Evolutionary conservation across 2,888 invertebrate species (phyloP).

Genomic region (Ceraclea dissimilis): DNA sequence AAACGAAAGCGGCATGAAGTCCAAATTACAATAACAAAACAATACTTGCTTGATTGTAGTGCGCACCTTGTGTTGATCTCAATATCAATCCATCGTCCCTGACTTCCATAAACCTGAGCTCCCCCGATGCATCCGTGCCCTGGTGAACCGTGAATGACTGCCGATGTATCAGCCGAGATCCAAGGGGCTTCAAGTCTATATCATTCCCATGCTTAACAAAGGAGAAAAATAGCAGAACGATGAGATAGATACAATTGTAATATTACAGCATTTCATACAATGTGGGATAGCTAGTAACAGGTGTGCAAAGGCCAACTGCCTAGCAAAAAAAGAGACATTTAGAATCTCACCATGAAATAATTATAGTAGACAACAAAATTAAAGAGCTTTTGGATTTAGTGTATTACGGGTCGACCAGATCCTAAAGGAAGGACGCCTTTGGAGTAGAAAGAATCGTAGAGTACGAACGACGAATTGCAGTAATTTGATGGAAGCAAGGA

Average conservation of each 20-base stretch:
- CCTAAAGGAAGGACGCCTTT: too few species aligned
- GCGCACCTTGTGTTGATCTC: constrained; percentile 53
- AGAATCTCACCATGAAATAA: too few species aligned
- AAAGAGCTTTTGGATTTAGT: too few species aligned
- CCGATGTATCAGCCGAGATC: constrained; percentile 89
- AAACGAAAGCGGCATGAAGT: too few species aligned
- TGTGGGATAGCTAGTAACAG: neutral
- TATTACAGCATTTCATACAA: neutral
- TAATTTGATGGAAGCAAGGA: too few species aligned
- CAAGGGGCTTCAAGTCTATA: constrained; percentile 92
- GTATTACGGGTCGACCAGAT: too few species aligned
- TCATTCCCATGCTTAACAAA: constrained; percentile 85
- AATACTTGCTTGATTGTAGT: neutral
- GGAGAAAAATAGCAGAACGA: neutral
- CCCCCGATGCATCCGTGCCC: constrained; percentile 87
- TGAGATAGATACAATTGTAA: neutral
- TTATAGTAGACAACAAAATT: too few species aligned
- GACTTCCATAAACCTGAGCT: constrained; percentile 84
- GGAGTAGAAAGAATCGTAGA: too few species aligned
- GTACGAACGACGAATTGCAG: too few species aligned
- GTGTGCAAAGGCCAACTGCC: neutral
- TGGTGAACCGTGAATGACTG: constrained; percentile 98
- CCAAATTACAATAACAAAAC: too few species aligned
- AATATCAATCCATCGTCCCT: constrained; percentile 91
- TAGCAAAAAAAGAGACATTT: too few species aligned